Evolutionary conservation across 2,113 vertebrate genomes (phyloP).

Genomic region (Zosterops lateralis): DNA sequence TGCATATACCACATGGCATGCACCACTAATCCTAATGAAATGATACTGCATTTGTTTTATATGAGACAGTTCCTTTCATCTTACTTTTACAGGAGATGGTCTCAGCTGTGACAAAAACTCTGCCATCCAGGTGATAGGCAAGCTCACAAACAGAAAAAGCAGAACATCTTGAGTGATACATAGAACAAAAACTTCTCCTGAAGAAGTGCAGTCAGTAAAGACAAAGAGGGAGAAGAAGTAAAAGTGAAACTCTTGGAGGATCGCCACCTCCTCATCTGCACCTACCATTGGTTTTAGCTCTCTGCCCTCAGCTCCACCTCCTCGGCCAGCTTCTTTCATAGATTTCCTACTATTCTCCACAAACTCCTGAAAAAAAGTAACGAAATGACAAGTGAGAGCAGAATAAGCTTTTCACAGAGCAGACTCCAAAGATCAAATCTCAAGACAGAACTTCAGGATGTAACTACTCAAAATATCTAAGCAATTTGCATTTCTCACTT

Average conservation of each 20-base stretch:
- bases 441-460: neutral
- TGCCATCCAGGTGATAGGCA: constrained; percentile 92
- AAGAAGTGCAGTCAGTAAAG: constrained; percentile 90
- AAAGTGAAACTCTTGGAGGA: constrained; percentile 91
- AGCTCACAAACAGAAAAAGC: constrained; percentile 91
- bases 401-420: neutral
- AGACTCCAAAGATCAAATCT: neutral
- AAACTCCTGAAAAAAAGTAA: constrained; percentile 86
- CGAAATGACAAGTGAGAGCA: neutral
- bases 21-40: constrained; percentile 6
- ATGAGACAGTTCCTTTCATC: constrained; percentile 76
- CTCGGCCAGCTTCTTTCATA: constrained; percentile 83
- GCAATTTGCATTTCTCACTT: neutral
- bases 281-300: constrained; percentile 99
- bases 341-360: constrained; percentile 93
- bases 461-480: neutral
- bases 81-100: constrained; percentile 79
- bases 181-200: constrained; percentile 83
- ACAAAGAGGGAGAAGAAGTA: constrained; percentile 91
- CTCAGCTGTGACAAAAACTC: constrained; percentile 87
- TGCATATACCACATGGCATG: neutral
- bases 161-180: constrained; percentile 90
- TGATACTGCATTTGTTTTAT: neutral
- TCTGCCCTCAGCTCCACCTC: constrained; percentile 82
- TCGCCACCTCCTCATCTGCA: constrained; percentile 82